Conservation (phyloP, 2,113 vertebrate genomes). For the Hymenochirus boettgeri region DNA sequence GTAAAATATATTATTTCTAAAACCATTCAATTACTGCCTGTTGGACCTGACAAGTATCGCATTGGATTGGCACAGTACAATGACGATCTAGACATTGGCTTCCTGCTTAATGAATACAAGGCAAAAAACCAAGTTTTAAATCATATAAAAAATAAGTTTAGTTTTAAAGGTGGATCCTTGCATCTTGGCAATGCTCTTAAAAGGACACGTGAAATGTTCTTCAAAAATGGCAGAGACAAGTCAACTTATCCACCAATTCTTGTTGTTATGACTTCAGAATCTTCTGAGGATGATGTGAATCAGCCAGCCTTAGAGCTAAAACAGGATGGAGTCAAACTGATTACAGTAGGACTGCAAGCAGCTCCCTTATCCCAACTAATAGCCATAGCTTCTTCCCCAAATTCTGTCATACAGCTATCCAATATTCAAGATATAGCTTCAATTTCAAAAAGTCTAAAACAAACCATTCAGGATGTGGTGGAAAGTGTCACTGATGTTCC, state of each 20-base stretch:
- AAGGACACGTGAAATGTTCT: conserved; percentile 44
- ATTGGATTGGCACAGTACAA: conserved; percentile 58
- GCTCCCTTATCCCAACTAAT: conserved; percentile 42
- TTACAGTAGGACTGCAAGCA: conserved; percentile 50
- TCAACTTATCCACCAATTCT: conserved; percentile 49
- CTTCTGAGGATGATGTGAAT: conserved; percentile 53
- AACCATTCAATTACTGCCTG: conserved; percentile 46
- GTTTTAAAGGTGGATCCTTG: conserved; percentile 45
- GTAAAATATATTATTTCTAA: conserved; percentile 49
- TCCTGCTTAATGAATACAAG: conserved; percentile 48
- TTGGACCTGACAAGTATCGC: conserved; percentile 47
- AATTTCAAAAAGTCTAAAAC: conserved; percentile 46
- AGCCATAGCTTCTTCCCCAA: conserved; percentile 47
- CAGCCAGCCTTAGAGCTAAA: conserved; percentile 38
- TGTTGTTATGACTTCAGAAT: conserved; percentile 51
- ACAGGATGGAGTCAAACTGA: conserved; percentile 50
- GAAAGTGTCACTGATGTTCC: neutral
- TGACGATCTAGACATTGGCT: conserved; percentile 40
- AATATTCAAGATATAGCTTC: conserved; percentile 37
- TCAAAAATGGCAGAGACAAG: conserved; percentile 47
- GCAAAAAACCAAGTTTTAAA: conserved; percentile 49
- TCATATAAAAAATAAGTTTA: conserved; percentile 52
- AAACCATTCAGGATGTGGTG: conserved; percentile 44
- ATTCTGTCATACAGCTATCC: conserved; percentile 42
- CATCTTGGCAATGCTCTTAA: conserved; percentile 48